Evolutionary conservation across 2,113 vertebrate genomes (phyloP).

Genomic region (Semicossyphus pulcher): DNA sequence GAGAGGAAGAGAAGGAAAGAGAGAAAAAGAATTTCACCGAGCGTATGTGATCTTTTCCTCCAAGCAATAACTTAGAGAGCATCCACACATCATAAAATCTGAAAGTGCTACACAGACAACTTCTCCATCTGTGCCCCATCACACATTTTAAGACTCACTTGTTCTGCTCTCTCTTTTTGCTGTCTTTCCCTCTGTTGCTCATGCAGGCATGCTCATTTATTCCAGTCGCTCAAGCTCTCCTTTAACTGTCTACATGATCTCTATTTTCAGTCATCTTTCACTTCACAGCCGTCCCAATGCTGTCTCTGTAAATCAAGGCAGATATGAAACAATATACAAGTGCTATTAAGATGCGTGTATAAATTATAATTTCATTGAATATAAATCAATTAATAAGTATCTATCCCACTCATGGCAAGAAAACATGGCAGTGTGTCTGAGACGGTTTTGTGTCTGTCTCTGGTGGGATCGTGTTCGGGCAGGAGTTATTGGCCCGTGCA

Average conservation of each 20-base stretch:
- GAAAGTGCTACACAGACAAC: constrained; percentile 69
- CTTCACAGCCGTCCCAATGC: neutral
- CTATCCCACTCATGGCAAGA: constrained; percentile 5
- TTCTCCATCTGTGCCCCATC: constrained; percentile 69
- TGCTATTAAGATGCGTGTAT: constrained; percentile 11
- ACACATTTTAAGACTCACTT: constrained; percentile 53
- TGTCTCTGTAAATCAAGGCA: constrained; percentile 12
- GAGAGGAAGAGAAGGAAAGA: constrained; percentile 29
- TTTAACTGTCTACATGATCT: constrained; percentile 20
- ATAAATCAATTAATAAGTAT: constrained; percentile 7
- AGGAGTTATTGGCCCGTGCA: too few species aligned
- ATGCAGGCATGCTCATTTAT: constrained; percentile 35
- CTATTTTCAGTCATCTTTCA: constrained; percentile 29
- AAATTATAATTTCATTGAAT: constrained; percentile 20
- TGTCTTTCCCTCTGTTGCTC: constrained; percentile 19
- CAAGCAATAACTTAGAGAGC: constrained; percentile 68
- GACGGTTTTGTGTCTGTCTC: too few species aligned
- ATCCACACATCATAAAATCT: constrained; percentile 71
- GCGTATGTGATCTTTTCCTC: constrained; percentile 68
- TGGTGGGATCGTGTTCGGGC: too few species aligned
- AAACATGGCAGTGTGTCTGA: too few species aligned
- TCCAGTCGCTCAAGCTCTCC: constrained; percentile 14
- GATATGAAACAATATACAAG: neutral
- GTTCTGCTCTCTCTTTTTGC: constrained; percentile 26
- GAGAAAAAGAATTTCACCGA: constrained; percentile 44